Evolutionary conservation across 2,888 invertebrate species (phyloP), one percentile per base, ranked within the genome.

Genomic region (Morpho deidamia): DNA sequence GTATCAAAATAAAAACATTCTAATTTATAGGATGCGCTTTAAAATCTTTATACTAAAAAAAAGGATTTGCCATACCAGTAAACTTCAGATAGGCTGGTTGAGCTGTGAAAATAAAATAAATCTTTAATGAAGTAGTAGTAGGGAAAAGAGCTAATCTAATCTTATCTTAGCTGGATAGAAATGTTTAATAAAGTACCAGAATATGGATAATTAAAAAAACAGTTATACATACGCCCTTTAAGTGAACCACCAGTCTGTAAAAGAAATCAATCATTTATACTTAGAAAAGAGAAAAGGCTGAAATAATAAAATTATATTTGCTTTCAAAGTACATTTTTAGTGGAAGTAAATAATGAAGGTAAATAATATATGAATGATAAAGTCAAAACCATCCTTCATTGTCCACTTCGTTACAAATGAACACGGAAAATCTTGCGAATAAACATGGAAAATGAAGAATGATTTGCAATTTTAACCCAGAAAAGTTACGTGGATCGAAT

Each of bases 391-490:
- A 72, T 78, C 72, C 82, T 83, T 78, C 83, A 85, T 80, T 82
- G 71, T 83, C 78, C 77, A 74, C 71, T 72, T 70, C 62, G 60
- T 69, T 63, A 79, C 79, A 82, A 81, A 76, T 83, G 84, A 85
- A 86, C 84, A 83, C 79, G 57, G 47, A 51, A 49, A 48, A 56
- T 12, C 9, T 3, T 46, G 37, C 35, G 7, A 44, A 59, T 53
- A 55, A 56, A 60, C 40, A 59, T 64, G 71, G 76, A 82, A 76
- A 81, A 83, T 83, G 82, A 83, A 83, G 80, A 75, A 76, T 69
- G 76, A 77, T 77, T 74, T 59, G 12, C 32, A 41, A 11, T 41
- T 10, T 34, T 34, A 45, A 12, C 11, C 11, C n/a, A 34, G 44
- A 44, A 14, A 50, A 45, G 51, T 55, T 47, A 43, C 45, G n/a